Base-by-base conservation (phyloP, 2,888 invertebrate genomes). In the Blastobasis adustella region DNA sequence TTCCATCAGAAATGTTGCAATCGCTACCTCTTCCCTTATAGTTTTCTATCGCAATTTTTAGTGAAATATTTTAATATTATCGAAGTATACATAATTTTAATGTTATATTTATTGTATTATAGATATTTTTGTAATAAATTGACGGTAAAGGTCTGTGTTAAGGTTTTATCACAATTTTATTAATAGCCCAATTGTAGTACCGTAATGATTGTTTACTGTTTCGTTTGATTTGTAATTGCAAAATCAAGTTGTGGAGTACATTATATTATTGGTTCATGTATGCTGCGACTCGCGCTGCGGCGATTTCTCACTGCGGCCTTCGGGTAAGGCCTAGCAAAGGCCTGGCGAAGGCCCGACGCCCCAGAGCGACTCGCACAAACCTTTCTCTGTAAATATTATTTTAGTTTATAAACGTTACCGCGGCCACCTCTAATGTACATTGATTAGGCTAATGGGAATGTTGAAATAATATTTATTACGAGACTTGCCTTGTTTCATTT, bases 391-490 rank as follows among this genome's bases (percentile, higher is more conserved):
- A 83, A 87, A 86, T 87, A 85, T 87, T 86, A 85, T 87, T 87
- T 87, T 77, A 67, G 76, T 72, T 64, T 62, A 61, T 69, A 66
- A 70, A 67, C 62, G 69, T 69, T 61, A 60, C 61, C 57, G 61
- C 61, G 66, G 68, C 71, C 73, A 66, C 59, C 63, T 62, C 60
- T 51, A 54, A 59, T 79, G 76, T 79, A 79, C 66, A 71, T 73
- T 73, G 66, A 62, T 65, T 76, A 74, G 74, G 76, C 69, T 75
- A 65, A 62, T 68, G 66, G 69, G 65, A 73, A 69, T 77, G 67
- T 83, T 87, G 76, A 82, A 86, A 87, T 87, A 84, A 87, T 87
- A 87, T 87, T 87, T 87, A 84, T 79, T 71, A 71, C 56, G 83
- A 79, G 81, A 80, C 80, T 58, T 50, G 58, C 36, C 50, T 58